Conservation (phyloP, 1,140 invertebrate genomes). For the Dendroctonus valens region DNA sequence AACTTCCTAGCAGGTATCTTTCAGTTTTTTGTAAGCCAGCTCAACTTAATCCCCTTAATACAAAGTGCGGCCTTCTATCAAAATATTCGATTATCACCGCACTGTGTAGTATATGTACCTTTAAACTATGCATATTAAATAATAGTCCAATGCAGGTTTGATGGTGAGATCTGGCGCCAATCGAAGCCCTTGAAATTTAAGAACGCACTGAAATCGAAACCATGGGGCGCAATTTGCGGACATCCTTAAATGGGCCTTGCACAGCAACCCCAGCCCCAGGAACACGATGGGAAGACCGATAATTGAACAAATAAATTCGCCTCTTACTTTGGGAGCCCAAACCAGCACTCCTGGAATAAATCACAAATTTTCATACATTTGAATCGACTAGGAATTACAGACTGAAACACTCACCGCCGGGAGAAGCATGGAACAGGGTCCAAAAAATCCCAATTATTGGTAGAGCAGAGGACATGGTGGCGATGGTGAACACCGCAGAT, state of each 20-base stretch:
- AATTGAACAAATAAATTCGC: constrained; percentile 60
- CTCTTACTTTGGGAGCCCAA: constrained; percentile 58
- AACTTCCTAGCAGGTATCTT: too few relatives aligned
- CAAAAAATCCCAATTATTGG: constrained; percentile 61
- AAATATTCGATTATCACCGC: too few relatives aligned
- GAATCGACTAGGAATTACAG: not conserved
- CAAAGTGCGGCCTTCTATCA: too few relatives aligned
- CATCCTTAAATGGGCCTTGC: constrained; percentile 55
- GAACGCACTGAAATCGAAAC: not conserved
- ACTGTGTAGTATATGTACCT: too few relatives aligned
- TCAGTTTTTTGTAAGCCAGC: too few relatives aligned
- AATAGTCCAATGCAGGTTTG: too few relatives aligned
- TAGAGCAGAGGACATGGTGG: constrained; percentile 54
- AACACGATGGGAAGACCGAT: constrained; percentile 59
- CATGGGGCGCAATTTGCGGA: constrained; percentile 18
- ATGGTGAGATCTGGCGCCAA: too few relatives aligned
- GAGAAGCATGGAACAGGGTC: constrained; percentile 56
- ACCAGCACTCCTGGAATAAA: constrained; percentile 50
- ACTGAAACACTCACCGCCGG: constrained; percentile 16
- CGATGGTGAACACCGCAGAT: constrained; percentile 59
- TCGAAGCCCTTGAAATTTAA: constrained; percentile 10
- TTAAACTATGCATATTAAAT: too few relatives aligned
- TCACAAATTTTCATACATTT: constrained; percentile 3
- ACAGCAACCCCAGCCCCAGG: constrained; percentile 56
- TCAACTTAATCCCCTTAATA: too few relatives aligned